phyloP scores from a whole-genome alignment of 2,797 vertebrate species.

The Gymnothorax reevesii region DNA sequence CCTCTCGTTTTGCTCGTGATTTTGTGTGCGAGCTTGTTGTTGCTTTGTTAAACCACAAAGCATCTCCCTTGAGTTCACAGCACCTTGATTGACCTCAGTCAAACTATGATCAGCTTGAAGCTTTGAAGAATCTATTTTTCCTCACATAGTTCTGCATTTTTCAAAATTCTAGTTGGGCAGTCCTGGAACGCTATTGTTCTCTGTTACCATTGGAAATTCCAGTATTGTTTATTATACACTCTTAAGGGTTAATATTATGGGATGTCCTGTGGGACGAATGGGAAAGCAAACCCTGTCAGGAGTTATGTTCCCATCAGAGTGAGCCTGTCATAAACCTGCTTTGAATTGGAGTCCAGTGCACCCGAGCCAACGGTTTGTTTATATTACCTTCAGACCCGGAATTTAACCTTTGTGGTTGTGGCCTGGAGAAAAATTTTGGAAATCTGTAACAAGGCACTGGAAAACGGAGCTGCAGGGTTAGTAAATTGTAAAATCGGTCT shows the following conservation, averaged over 20 bases:
- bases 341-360: not conserved
- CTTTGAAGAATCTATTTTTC: too few relatives aligned
- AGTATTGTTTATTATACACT: too few relatives aligned
- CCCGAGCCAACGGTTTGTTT: not conserved
- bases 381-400: not conserved
- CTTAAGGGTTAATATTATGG: not conserved
- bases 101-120: not conserved
- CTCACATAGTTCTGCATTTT: too few relatives aligned
- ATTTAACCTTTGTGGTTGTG: slow-evolving; percentile 16
- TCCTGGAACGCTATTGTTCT: too few relatives aligned
- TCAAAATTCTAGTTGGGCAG: too few relatives aligned
- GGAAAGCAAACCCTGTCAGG: not conserved
- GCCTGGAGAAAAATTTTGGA: slow-evolving; percentile 23
- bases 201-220: too few relatives aligned
- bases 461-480: not conserved
- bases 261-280: not conserved
- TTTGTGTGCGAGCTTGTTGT: not conserved
- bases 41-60: not conserved
- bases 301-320: slow-evolving; percentile 16
- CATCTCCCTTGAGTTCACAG: not conserved
- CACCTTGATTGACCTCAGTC: not conserved
- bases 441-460: not conserved
- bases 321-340: slow-evolving; percentile 11
- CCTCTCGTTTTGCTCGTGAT: not conserved
- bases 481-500: not conserved